These are phyloP conservation scores for Amphipoea oculea DNA, from an alignment of 2,888 invertebrate genomes.

Conservation along the genomic window DNA sequence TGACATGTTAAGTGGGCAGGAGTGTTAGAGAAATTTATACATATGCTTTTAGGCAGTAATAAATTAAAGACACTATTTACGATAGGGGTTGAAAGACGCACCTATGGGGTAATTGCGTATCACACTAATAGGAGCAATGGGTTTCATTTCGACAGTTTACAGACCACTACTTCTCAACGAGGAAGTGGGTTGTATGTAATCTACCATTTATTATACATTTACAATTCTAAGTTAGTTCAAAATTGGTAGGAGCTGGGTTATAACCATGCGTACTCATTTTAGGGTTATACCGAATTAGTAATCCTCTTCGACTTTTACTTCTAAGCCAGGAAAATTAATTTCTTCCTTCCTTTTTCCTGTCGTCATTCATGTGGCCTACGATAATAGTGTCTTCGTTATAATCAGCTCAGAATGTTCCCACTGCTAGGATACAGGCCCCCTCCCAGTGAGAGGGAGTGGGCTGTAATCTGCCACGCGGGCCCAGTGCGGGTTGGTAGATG, in stretches of 20 bases:
- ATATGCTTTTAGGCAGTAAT: neutral
- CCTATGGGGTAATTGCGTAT: neutral
- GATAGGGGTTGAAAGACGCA: neutral
- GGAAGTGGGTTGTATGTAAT: too few relatives aligned
- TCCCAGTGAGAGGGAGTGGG: neutral
- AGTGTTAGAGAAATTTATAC: conserved; percentile 19
- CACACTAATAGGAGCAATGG: too few relatives aligned
- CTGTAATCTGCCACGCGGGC: too few relatives aligned
- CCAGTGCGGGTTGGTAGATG: too few relatives aligned
- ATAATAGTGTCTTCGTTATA: neutral
- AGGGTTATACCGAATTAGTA: too few relatives aligned
- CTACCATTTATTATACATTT: too few relatives aligned
- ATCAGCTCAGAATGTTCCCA: neutral
- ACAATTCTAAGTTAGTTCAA: too few relatives aligned
- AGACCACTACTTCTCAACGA: too few relatives aligned
- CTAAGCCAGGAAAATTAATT: neutral
- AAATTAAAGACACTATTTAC: neutral
- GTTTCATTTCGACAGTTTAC: too few relatives aligned
- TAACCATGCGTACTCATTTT: too few relatives aligned
- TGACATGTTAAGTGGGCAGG: conserved; percentile 24
- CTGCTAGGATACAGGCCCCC: neutral
- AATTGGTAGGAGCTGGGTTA: too few relatives aligned
- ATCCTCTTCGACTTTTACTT: too few relatives aligned
- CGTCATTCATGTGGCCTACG: neutral
- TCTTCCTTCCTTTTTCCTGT: neutral